A percentile compares a stretch with the other conserved stretches of the same genome.
These are phyloP conservation scores for Melipona beecheii DNA, from an alignment of 2,888 invertebrate genomes.

Conservation along the genomic window DNA sequence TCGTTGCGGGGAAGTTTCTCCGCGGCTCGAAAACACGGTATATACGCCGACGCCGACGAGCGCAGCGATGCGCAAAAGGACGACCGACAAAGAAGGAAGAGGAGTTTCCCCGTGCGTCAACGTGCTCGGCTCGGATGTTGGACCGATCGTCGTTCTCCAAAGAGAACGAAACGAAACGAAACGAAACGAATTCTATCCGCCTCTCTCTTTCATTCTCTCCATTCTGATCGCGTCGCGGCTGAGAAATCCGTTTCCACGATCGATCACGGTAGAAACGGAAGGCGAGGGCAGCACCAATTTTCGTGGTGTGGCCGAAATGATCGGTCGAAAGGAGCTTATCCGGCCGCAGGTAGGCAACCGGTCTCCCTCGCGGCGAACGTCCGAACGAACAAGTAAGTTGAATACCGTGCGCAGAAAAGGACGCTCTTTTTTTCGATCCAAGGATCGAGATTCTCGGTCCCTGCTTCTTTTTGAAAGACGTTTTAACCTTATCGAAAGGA, in stretches of 20 bases:
- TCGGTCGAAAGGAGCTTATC: conserved; percentile 37
- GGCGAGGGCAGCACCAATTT: not conserved
- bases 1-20: conserved; percentile 65
- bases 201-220: not conserved
- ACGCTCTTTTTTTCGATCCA: conserved; percentile 61
- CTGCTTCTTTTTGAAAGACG: conserved; percentile 61
- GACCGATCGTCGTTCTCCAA: conserved; percentile 23
- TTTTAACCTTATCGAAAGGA: conserved; percentile 18
- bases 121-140: conserved; percentile 50
- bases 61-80: conserved; percentile 28
- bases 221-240: no score
- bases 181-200: not conserved
- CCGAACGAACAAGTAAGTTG: conserved; percentile 69
- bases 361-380: conserved; percentile 39
- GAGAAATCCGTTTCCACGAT: not conserved
- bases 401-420: conserved; percentile 63
- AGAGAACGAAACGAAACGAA: not conserved
- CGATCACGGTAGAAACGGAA: not conserved
- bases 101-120: conserved; percentile 79
- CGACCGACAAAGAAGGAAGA: conserved; percentile 53
- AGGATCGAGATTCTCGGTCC: conserved; percentile 42
- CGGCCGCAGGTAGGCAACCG: conserved; percentile 32
- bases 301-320: conserved; percentile 16
- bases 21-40: conserved; percentile 35
- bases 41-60: not conserved